Conservation (phyloP, 1,140 invertebrate species). For the Ips typographus region DNA sequence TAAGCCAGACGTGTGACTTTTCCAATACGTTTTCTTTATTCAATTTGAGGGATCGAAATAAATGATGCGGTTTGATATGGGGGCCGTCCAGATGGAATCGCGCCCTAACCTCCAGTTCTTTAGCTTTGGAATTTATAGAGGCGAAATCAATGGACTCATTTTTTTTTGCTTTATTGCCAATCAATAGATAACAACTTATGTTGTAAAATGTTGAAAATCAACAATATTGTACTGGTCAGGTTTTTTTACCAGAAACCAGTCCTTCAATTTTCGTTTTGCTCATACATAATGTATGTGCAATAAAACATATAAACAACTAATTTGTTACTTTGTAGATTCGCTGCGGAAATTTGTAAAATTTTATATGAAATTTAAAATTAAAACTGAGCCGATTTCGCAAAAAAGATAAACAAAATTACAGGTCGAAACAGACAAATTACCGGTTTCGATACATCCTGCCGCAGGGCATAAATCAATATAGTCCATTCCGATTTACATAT, state of each 20-base stretch:
- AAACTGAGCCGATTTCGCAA: conserved; percentile 24
- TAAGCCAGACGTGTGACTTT: conserved; percentile 33
- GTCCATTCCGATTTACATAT: conserved; percentile 31
- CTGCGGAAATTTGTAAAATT: not conserved
- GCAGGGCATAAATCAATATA: conserved; percentile 28
- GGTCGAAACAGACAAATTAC: conserved; percentile 27
- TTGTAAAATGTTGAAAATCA: too few relatives aligned
- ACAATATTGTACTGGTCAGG: too few relatives aligned
- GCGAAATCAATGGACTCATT: too few relatives aligned
- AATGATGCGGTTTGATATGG: conserved; percentile 34
- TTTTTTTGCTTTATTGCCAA: too few relatives aligned
- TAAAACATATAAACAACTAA: too few relatives aligned
- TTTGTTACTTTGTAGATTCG: too few relatives aligned
- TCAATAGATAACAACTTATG: too few relatives aligned
- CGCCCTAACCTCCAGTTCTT: not conserved
- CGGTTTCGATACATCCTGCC: conserved; percentile 23
- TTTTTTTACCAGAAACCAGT: too few relatives aligned
- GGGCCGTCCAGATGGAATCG: not conserved
- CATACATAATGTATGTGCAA: too few relatives aligned
- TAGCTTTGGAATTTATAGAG: too few relatives aligned
- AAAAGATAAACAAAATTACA: conserved; percentile 32
- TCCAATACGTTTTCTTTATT: conserved; percentile 37
- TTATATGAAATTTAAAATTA: conserved; percentile 15
- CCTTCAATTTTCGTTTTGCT: too few relatives aligned
- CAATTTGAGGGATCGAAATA: conserved; percentile 34